Conservation (phyloP, 2,797 vertebrate species). For the Cercopithecus neglectus region DNA sequence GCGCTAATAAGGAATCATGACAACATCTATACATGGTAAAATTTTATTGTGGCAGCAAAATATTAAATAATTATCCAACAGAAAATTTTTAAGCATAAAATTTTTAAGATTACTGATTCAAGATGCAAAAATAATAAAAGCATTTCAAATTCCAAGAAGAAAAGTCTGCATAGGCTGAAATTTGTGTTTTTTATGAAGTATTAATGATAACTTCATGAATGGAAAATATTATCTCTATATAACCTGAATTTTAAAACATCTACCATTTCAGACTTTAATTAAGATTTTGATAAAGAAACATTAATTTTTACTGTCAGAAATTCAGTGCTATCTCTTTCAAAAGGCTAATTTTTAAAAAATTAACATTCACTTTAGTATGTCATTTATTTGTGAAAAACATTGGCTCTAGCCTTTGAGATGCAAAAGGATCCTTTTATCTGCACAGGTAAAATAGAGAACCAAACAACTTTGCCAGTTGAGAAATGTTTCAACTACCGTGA, state of each 20-base stretch:
- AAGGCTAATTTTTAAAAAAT: conserved; percentile 9
- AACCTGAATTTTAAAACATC: background rate
- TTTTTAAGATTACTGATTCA: background rate
- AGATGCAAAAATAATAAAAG: background rate
- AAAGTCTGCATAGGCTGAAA: background rate
- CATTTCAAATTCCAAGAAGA: background rate
- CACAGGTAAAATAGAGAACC: background rate
- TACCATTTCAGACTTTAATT: background rate
- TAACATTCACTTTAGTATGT: background rate
- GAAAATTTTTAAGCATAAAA: background rate
- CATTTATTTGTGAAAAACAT: conserved; percentile 37
- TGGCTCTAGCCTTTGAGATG: background rate
- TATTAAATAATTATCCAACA: background rate
- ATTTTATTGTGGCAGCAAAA: background rate
- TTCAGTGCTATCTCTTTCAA: background rate
- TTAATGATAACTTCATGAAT: background rate
- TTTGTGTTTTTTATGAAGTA: background rate
- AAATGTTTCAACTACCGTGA: conserved; percentile 1
- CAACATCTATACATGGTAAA: background rate
- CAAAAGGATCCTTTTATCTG: background rate
- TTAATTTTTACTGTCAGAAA: conserved; percentile 39
- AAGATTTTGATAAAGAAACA: conserved; percentile 47
- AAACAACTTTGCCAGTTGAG: background rate
- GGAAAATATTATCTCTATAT: background rate
- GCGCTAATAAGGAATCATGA: background rate